Evolutionary conservation across 2,797 vertebrate genomes (phyloP), one percentile per base, ranked within the genome.

Genomic region (Hirundo rustica): DNA sequence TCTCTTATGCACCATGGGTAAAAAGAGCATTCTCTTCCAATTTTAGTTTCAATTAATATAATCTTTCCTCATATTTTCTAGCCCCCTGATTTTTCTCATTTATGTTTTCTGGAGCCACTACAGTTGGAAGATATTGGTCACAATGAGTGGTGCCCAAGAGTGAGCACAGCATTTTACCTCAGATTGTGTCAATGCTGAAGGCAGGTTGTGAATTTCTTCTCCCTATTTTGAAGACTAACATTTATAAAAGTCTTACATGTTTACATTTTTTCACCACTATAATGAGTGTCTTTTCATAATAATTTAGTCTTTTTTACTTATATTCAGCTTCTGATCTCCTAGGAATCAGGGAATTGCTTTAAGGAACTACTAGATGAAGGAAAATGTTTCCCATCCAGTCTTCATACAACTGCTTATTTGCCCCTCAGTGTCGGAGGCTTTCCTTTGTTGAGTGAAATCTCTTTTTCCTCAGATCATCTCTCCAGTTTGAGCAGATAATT

Each of bases 141-240:
- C 51, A 48, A 30, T 30, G 48, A 48, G 17, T 26, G 5, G 48
- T 70, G 42, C 65, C 25, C 30, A 62, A 62, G 42, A 86, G 5
- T 11, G 30, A 64, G 34, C 50, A 48, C 12, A 42, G 17, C 17
- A 16, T 64, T 75, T 55, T 48, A 42, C 42, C 15, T 64, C 50
- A 32, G 50, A 26, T 32, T 48, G 17, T 42, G 42, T 48, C 42
- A 42, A 18, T 78, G 26, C 42, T 71, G 74, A 55, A 27, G 34
- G 15, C 50, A 71, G 14, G 3, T 48, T 15, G 26, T 42, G 14
- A 36, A 64, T 55, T 48, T 55, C 26, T 55, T 42, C 50, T 48
- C 26, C 17, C 8, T 36, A 0, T 55, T 64, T 42, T 71, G 22
- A 78, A 44, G 22, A 16, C 36, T 44, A 50, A 16, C 0, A 0